Evolutionary conservation across 2,797 vertebrate species (phyloP).

Genomic region (Chromis chromis): DNA sequence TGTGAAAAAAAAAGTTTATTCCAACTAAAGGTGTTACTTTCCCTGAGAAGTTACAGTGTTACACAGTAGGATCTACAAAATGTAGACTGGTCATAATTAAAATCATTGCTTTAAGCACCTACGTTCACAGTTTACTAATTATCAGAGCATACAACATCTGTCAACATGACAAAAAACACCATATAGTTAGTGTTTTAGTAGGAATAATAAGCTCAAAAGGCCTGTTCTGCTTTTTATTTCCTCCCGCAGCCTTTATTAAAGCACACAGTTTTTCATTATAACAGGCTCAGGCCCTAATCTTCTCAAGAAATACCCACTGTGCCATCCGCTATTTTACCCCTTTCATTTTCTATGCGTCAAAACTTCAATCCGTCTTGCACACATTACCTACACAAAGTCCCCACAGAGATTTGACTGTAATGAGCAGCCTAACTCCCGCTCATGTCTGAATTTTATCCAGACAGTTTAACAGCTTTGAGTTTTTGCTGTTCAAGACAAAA

Average conservation of each 20-base stretch:
- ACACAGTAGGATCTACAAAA: slow-evolving; percentile 40
- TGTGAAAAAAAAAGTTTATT: slow-evolving; percentile 64
- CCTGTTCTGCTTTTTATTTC: slow-evolving; percentile 41
- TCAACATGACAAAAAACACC: slow-evolving; percentile 37
- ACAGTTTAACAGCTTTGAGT: slow-evolving; percentile 22
- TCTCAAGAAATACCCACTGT: slow-evolving; percentile 62
- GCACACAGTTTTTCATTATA: slow-evolving; percentile 64
- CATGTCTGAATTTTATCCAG: slow-evolving; percentile 27
- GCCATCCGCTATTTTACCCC: slow-evolving; percentile 54
- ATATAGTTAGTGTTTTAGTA: slow-evolving; percentile 40
- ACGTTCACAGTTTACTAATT: slow-evolving; percentile 56
- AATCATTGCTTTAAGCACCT: slow-evolving; percentile 44
- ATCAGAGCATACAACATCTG: slow-evolving; percentile 27
- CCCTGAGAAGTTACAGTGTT: slow-evolving; percentile 70
- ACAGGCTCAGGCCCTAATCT: slow-evolving; percentile 70
- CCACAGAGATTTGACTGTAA: slow-evolving; percentile 49
- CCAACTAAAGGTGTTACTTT: slow-evolving; percentile 42
- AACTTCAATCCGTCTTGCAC: slow-evolving; percentile 51
- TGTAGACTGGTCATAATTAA: slow-evolving; percentile 41
- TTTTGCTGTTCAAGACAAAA: slow-evolving; percentile 21
- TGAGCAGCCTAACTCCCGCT: slow-evolving; percentile 43
- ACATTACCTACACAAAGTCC: slow-evolving; percentile 49
- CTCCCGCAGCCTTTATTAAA: slow-evolving; percentile 26
- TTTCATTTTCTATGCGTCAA: slow-evolving; percentile 55
- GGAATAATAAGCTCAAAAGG: slow-evolving; percentile 46